phyloP scores from a whole-genome alignment of 2,888 invertebrate genomes.

The Callimorpha dominula region DNA sequence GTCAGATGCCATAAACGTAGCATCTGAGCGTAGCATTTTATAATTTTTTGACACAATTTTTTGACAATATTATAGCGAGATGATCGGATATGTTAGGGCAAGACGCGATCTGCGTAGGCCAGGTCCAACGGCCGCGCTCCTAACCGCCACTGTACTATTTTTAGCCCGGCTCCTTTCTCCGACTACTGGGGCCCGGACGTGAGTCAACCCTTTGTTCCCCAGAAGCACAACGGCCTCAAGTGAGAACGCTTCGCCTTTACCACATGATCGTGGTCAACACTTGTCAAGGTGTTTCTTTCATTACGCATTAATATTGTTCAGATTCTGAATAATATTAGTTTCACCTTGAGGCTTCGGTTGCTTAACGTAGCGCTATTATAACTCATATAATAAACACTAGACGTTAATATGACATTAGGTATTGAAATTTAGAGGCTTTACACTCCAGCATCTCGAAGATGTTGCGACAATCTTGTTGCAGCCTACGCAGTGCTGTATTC shows the following conservation, averaged over 20 bases:
- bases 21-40: too few relatives aligned
- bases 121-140: conserved; percentile 72
- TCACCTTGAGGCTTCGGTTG: conserved; percentile 72
- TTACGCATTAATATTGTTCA: conserved; percentile 74
- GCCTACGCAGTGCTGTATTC: conserved; percentile 57
- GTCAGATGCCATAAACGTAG: background rate
- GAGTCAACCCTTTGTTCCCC: conserved; percentile 82
- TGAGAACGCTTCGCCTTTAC: conserved; percentile 57
- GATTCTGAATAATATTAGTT: conserved; percentile 75
- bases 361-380: conserved; percentile 54
- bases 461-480: conserved; percentile 60
- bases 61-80: conserved; percentile 32
- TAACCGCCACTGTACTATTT: conserved; percentile 78
- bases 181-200: conserved; percentile 73
- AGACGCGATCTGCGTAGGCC: conserved; percentile 71
- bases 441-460: conserved; percentile 54
- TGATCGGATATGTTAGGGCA: conserved; percentile 60
- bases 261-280: conserved; percentile 53
- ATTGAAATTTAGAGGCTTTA: conserved; percentile 59
- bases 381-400: conserved; percentile 65
- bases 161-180: conserved; percentile 79
- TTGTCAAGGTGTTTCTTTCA: conserved; percentile 69
- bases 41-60: background rate
- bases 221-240: conserved; percentile 66
- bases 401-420: conserved; percentile 64